phyloP scores from a whole-genome alignment of 2,888 invertebrate species.

The Lithophane semibrunnea region DNA sequence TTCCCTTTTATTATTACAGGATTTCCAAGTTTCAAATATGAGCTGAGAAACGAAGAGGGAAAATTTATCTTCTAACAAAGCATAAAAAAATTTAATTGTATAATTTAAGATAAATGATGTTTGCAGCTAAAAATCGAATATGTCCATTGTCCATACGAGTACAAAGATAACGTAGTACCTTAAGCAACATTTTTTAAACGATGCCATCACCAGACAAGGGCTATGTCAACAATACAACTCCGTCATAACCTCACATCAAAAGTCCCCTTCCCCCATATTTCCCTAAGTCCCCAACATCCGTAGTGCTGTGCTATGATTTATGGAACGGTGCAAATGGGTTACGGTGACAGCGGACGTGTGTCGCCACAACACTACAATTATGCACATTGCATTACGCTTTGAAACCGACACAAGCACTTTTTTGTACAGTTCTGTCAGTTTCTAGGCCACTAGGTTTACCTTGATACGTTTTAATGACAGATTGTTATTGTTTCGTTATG shows the following conservation, averaged over 20 bases:
- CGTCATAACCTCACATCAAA: conserved; percentile 10
- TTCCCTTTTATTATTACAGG: not conserved
- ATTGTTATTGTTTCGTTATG: not conserved
- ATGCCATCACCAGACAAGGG: not conserved
- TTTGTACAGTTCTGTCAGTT: conserved; percentile 48
- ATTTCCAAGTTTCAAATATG: not conserved
- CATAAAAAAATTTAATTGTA: no score
- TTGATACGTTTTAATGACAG: conserved; percentile 22
- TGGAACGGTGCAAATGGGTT: conserved; percentile 88
- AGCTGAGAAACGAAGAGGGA: not conserved
- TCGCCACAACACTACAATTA: conserved; percentile 78
- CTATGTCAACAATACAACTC: not conserved
- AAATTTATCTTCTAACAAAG: not conserved
- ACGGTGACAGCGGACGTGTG: conserved; percentile 81
- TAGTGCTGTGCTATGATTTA: conserved; percentile 82
- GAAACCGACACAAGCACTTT: conserved; percentile 56
- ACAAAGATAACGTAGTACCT: not conserved
- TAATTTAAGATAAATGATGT: no score
- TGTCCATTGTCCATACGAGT: no score
- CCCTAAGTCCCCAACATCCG: conserved; percentile 67
- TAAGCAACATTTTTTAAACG: not conserved
- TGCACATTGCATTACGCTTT: conserved; percentile 77
- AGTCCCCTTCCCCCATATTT: conserved; percentile 26
- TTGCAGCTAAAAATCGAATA: no score
- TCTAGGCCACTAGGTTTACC: conserved; percentile 52